These are phyloP conservation scores for Rhagophthalmus giganteus DNA, from an alignment of 2,888 invertebrate genomes.

Conservation along the genomic window DNA sequence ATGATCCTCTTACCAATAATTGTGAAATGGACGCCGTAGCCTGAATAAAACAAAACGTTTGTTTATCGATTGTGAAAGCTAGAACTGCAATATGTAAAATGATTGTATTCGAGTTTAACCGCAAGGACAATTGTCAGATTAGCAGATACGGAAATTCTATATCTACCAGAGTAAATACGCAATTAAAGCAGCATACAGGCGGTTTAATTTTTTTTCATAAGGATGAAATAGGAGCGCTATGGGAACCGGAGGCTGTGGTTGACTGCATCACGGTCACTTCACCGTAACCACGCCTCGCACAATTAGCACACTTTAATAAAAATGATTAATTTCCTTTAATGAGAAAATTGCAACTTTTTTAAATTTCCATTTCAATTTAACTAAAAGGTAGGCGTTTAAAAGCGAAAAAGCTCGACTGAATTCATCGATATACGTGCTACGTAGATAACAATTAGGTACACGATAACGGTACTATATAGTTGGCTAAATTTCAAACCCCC, in stretches of 20 bases:
- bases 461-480: too few species aligned
- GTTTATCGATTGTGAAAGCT: slow-evolving; percentile 1
- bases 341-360: background rate
- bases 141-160: slow-evolving; percentile 22
- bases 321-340: background rate
- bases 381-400: too few species aligned
- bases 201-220: slow-evolving; percentile 28
- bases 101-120: slow-evolving; percentile 22
- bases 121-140: slow-evolving; percentile 37
- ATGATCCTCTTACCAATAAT: background rate
- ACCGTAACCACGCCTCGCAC: slow-evolving; percentile 1
- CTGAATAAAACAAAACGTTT: background rate
- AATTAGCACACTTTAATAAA: background rate
- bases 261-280: slow-evolving; percentile 31
- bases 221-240: slow-evolving; percentile 32
- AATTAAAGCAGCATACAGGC: slow-evolving; percentile 34
- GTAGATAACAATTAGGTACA: too few species aligned
- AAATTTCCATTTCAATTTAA: too few species aligned
- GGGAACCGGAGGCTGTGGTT: slow-evolving; percentile 34
- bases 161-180: slow-evolving; percentile 29
- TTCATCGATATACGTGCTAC: too few species aligned
- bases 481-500: too few species aligned
- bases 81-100: slow-evolving; percentile 8
- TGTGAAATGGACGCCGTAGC: too few species aligned
- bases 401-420: too few species aligned